These are phyloP conservation scores for Edolisoma coerulescens DNA, from an alignment of 2,113 vertebrate species.

Conservation along the genomic window DNA sequence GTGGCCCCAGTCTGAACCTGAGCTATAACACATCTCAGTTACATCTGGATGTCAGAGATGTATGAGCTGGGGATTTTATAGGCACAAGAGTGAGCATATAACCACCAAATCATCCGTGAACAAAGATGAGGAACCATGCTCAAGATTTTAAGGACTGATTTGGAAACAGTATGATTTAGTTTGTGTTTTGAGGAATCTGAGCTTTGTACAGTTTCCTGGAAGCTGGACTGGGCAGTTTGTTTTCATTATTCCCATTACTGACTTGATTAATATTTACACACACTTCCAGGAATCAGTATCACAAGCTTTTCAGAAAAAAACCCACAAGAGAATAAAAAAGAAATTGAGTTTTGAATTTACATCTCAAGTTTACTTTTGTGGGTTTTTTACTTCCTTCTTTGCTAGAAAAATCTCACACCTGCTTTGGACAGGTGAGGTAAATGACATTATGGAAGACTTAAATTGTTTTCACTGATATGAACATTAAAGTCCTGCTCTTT, in stretches of 20 bases:
- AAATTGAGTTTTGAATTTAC: background rate
- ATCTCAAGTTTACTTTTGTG: background rate
- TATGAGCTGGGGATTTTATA: background rate
- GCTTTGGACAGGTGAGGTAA: background rate
- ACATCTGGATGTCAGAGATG: background rate
- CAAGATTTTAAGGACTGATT: background rate
- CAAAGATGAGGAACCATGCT: background rate
- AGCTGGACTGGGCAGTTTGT: background rate
- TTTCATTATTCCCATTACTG: background rate
- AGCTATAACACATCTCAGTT: background rate
- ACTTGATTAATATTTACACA: background rate
- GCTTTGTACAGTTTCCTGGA: background rate
- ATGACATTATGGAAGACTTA: background rate
- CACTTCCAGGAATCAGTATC: background rate
- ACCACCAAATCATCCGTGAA: background rate
- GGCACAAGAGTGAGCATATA: background rate
- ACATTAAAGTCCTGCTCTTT: background rate
- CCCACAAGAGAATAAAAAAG: background rate
- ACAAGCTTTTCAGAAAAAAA: background rate
- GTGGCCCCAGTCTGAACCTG: background rate
- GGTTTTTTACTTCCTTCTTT: background rate
- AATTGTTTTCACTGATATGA: background rate
- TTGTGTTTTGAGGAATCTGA: background rate
- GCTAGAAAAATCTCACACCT: background rate
- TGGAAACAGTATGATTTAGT: background rate